Evolutionary conservation across 2,797 vertebrate genomes (phyloP).

Genomic region (Propithecus deckenii): DNA sequence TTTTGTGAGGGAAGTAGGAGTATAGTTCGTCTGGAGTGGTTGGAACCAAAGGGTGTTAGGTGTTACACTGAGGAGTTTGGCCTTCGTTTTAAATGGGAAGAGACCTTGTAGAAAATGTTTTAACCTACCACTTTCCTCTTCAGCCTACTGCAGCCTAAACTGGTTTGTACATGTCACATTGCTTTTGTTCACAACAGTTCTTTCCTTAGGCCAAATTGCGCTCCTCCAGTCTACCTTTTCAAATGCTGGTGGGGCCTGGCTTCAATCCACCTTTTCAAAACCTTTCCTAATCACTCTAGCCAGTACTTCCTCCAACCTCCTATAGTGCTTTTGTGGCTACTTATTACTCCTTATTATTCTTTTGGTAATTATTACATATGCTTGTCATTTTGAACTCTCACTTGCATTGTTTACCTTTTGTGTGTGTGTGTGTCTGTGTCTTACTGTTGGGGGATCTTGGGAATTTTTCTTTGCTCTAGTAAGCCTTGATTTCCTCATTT

Average conservation of each 20-base stretch:
- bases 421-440: not conserved
- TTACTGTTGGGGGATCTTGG: not conserved
- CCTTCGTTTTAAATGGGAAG: not conserved
- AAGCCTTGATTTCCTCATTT: too few species aligned
- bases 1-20: not conserved
- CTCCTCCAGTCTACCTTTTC: not conserved
- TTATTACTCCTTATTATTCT: slow-evolving; percentile 19
- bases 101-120: not conserved
- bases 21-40: not conserved
- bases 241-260: not conserved
- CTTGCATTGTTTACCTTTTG: not conserved
- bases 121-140: not conserved
- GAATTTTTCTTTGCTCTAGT: not conserved
- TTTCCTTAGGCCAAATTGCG: not conserved
- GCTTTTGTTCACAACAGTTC: slow-evolving; percentile 5
- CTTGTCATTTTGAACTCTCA: not conserved
- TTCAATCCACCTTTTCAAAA: slow-evolving; percentile 12
- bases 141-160: not conserved
- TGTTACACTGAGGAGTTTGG: not conserved
- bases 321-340: slow-evolving; percentile 10
- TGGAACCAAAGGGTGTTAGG: not conserved
- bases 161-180: not conserved
- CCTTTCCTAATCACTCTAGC: not conserved
- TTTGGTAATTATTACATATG: slow-evolving; percentile 19
- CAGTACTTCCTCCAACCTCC: not conserved